A percentile compares a stretch with the other conserved stretches of the same genome.
phyloP scores from a whole-genome alignment of 2,113 vertebrate genomes.

The Columba livia region DNA sequence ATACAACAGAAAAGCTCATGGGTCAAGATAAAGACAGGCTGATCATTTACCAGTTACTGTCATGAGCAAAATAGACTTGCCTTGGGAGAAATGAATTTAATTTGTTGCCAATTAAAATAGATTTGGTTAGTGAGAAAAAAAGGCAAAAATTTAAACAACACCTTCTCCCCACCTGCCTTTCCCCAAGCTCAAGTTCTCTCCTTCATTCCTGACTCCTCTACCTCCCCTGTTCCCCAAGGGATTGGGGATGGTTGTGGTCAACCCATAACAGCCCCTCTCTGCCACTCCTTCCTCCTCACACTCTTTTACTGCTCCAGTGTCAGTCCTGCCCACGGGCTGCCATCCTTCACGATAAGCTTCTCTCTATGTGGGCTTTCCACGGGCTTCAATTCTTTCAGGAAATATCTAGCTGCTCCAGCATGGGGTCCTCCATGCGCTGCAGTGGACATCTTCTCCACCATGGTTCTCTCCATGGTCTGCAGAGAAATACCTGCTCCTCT shows the following conservation, averaged over 20 bases:
- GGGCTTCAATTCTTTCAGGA: background rate
- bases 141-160: background rate
- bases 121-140: background rate
- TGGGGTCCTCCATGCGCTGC: background rate
- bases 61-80: background rate
- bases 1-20: background rate
- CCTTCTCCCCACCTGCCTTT: background rate
- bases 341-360: background rate
- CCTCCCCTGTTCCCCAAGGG: background rate
- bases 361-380: background rate
- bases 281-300: background rate
- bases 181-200: background rate
- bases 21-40: background rate
- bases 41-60: background rate
- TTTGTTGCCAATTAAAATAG: background rate
- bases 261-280: background rate
- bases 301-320: background rate
- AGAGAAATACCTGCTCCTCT: background rate
- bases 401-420: accelerated
- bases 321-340: background rate
- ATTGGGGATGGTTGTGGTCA: background rate
- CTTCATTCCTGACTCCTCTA: accelerated
- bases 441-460: accelerated
- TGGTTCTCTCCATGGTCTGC: background rate
- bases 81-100: background rate